These are phyloP conservation scores for Phainopepla nitens DNA, from an alignment of 2,113 vertebrate genomes.

Conservation along the genomic window DNA sequence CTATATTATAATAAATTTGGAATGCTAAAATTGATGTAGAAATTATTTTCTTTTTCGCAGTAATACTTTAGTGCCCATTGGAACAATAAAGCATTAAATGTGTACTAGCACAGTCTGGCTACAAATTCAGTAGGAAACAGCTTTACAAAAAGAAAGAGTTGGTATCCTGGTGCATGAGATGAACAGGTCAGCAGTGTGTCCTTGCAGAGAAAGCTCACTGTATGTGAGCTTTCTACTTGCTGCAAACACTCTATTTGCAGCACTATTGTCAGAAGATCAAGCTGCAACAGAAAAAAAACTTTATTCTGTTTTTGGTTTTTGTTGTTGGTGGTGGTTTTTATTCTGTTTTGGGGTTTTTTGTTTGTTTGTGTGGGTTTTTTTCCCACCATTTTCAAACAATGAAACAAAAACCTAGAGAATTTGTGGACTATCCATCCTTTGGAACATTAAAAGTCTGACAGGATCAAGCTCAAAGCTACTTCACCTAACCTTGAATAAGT, in stretches of 20 bases:
- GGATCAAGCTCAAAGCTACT: accelerated
- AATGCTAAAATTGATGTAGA: accelerated
- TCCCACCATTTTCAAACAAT: not conserved
- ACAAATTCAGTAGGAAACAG: not conserved
- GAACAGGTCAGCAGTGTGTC: not conserved
- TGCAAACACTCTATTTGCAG: not conserved
- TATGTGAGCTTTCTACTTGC: too few species aligned
- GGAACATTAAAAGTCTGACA: not conserved
- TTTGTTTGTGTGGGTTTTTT: too few species aligned
- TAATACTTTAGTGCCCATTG: not conserved
- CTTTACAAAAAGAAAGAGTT: not conserved
- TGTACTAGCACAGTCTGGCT: not conserved
- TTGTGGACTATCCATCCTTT: not conserved
- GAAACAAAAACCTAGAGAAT: not conserved
- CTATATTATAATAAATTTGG: not conserved
- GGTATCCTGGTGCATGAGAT: not conserved
- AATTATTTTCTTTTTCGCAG: not conserved
- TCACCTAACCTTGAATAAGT: not conserved
- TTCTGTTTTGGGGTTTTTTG: not conserved
- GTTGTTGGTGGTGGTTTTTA: not conserved
- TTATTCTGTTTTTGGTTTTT: not conserved
- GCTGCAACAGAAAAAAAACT: not conserved
- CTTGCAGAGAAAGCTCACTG: not conserved
- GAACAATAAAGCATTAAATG: not conserved
- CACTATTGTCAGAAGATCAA: not conserved